A percentile compares a stretch with the other conserved stretches of the same genome.
These are phyloP conservation scores for Chrysocyon brachyurus DNA, from an alignment of 2,797 vertebrate species.

Conservation along the genomic window DNA sequence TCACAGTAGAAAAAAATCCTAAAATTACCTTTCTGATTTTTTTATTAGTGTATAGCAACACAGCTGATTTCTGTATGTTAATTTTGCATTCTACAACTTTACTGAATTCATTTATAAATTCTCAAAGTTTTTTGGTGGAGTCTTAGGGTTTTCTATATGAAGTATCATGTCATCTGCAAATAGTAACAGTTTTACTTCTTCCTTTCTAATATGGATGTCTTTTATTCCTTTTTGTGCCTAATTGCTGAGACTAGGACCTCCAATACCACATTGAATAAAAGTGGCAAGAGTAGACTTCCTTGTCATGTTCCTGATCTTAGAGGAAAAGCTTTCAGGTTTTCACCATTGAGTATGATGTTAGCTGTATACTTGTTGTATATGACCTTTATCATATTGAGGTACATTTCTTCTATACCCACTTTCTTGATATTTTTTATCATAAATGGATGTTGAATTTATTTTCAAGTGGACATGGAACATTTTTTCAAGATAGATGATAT, in stretches of 20 bases:
- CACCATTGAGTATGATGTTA: not conserved
- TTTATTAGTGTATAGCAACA: not conserved
- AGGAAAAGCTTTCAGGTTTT: not conserved
- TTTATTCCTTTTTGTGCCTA: not conserved
- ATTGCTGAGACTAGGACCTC: not conserved
- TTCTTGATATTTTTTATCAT: not conserved
- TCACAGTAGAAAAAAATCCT: not conserved
- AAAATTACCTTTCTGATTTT: not conserved
- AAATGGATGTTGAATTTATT: not conserved
- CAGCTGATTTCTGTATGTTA: not conserved
- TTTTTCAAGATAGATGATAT: not conserved
- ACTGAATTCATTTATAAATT: not conserved
- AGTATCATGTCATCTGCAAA: not conserved
- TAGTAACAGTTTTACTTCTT: not conserved
- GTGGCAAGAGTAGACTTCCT: not conserved
- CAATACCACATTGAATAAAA: not conserved
- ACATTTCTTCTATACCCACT: not conserved
- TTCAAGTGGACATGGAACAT: not conserved
- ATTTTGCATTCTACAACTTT: not conserved
- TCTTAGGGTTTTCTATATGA: not conserved
- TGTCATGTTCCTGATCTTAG: not conserved
- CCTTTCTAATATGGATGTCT: not conserved
- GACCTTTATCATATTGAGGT: not conserved
- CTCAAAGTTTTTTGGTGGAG: not conserved
- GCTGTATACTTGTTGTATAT: not conserved